Evolutionary conservation across 1,140 invertebrate species (phyloP).

Genomic region (Anagrus nilaparvatae): DNA sequence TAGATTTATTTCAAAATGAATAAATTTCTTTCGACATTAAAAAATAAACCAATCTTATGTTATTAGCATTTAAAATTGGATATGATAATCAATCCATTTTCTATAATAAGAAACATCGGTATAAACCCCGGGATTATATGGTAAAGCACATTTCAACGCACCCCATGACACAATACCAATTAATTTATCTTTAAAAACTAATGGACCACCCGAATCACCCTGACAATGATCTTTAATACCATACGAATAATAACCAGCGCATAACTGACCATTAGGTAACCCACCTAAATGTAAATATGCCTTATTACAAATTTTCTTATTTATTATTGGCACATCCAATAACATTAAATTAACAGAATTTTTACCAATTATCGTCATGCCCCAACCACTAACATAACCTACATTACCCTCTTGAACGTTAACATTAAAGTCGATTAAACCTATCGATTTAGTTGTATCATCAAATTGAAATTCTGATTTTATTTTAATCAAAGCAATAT

Average conservation of each 20-base stretch:
- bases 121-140: constrained; percentile 45
- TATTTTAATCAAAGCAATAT: constrained; percentile 45
- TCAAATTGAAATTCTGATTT: constrained; percentile 18
- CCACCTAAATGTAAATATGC: constrained; percentile 26
- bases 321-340: constrained; percentile 12
- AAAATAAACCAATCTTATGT: no score
- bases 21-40: no score
- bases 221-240: constrained; percentile 62
- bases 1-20: no score
- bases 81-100: constrained; percentile 32
- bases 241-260: constrained; percentile 49
- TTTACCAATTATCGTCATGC: not conserved
- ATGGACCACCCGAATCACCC: constrained; percentile 43
- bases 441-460: not conserved
- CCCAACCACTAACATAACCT: not conserved
- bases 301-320: constrained; percentile 25
- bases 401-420: not conserved
- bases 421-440: not conserved
- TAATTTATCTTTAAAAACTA: constrained; percentile 27
- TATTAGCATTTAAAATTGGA: no score
- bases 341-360: not conserved
- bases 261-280: constrained; percentile 57
- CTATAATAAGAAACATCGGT: constrained; percentile 38
- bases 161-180: constrained; percentile 53
- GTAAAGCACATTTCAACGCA: constrained; percentile 43